Evolutionary conservation across 2,113 vertebrate genomes (phyloP).

Genomic region (Saimiri boliviensis): DNA sequence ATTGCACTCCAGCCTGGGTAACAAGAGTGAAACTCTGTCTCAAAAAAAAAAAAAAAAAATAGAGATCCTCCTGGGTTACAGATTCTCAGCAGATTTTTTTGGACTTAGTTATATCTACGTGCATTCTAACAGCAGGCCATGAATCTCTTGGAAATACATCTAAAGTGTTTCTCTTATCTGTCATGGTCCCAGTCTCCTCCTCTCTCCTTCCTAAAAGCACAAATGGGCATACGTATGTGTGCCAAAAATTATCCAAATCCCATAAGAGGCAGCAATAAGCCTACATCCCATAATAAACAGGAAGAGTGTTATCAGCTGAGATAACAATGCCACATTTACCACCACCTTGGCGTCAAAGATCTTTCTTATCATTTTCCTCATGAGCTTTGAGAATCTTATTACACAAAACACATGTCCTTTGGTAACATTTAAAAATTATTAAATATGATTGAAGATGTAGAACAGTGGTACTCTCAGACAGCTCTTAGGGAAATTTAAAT

Average conservation of each 20-base stretch:
- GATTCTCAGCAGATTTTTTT: not conserved
- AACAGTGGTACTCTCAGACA: not conserved
- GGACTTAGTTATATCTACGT: not conserved
- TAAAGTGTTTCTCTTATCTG: not conserved
- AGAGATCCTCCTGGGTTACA: not conserved
- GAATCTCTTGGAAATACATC: not conserved
- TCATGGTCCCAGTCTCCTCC: not conserved
- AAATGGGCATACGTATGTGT: not conserved
- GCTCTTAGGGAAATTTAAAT: not conserved
- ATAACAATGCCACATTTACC: slow-evolving; percentile 20
- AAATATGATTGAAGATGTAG: not conserved
- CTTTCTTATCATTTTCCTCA: slow-evolving; percentile 39
- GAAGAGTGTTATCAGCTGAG: slow-evolving; percentile 12
- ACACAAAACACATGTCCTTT: slow-evolving; percentile 43
- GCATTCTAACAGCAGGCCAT: not conserved
- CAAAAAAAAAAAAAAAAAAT: slow-evolving; percentile 17
- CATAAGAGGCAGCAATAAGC: not conserved
- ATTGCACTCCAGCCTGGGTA: no score
- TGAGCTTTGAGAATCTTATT: slow-evolving; percentile 40
- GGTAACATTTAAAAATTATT: not conserved
- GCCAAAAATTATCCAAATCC: not conserved
- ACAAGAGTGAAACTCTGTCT: no score
- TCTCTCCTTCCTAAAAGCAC: not conserved
- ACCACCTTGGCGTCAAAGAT: slow-evolving; percentile 19
- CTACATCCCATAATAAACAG: not conserved